phyloP scores from a whole-genome alignment of 2,113 vertebrate genomes.

The Mus pahari region DNA sequence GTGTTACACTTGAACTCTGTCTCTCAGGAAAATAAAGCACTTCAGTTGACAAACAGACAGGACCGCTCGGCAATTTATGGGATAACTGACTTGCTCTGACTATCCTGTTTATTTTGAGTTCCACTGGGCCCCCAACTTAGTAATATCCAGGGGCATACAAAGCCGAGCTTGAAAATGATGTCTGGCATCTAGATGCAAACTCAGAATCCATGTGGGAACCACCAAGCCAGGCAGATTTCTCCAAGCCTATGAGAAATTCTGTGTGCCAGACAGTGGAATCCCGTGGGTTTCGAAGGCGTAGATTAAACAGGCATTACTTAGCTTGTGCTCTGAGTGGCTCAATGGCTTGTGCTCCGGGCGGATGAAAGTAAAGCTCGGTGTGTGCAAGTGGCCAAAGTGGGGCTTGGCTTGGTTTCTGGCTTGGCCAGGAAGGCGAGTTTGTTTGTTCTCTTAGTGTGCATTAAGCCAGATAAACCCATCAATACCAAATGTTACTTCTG shows the following conservation, averaged over 20 bases:
- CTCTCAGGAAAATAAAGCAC: conserved; percentile 17
- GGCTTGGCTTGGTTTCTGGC: background rate
- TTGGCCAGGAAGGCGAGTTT: background rate
- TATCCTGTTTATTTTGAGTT: conserved; percentile 35
- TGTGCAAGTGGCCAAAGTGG: background rate
- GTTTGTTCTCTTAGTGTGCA: conserved; percentile 18
- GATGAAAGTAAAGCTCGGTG: background rate
- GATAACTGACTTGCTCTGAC: background rate
- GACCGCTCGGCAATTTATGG: background rate
- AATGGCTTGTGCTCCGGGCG: background rate
- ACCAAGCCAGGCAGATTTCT: background rate
- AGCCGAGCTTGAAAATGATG: background rate
- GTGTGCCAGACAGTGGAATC: background rate
- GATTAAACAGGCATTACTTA: background rate
- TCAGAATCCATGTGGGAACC: background rate
- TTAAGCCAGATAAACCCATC: conserved; percentile 47
- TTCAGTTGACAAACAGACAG: background rate
- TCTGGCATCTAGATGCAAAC: background rate
- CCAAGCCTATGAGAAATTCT: background rate
- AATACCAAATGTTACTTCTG: conserved; percentile 15
- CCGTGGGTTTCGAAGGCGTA: background rate
- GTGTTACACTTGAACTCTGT: conserved; percentile 29
- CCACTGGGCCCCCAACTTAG: background rate
- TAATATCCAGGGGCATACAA: background rate
- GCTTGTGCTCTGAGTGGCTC: background rate